These are phyloP conservation scores for Empis livida DNA, from an alignment of 2,888 invertebrate genomes.

Conservation along the genomic window DNA sequence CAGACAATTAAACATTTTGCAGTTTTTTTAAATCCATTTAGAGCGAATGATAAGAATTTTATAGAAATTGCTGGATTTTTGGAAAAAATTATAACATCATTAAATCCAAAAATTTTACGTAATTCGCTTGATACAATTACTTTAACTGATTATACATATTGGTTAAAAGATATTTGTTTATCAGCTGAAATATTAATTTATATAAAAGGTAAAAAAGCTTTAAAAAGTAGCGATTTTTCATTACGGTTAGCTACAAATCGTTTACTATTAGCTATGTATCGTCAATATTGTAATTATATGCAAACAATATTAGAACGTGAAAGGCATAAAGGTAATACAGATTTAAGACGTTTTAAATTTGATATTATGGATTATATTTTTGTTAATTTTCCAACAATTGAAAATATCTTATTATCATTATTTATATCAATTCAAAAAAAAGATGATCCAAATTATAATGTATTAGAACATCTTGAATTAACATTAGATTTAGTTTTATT, in stretches of 20 bases:
- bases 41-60: slow-evolving; percentile 14
- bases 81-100: slow-evolving; percentile 20
- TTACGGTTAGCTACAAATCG: slow-evolving; percentile 29
- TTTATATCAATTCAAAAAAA: slow-evolving; percentile 19
- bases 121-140: slow-evolving; percentile 26
- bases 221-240: slow-evolving; percentile 16
- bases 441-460: slow-evolving; percentile 14
- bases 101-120: slow-evolving; percentile 22
- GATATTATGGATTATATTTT: slow-evolving; percentile 33
- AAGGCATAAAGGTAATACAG: slow-evolving; percentile 23
- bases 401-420: slow-evolving; percentile 26
- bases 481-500: slow-evolving; percentile 29
- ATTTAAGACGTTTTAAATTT: slow-evolving; percentile 30
- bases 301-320: slow-evolving; percentile 23
- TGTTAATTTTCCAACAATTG: slow-evolving; percentile 29
- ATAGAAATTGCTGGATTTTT: slow-evolving; percentile 19
- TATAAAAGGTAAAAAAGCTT: slow-evolving; percentile 16
- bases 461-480: slow-evolving; percentile 29
- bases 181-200: slow-evolving; percentile 25
- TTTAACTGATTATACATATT: slow-evolving; percentile 25
- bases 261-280: slow-evolving; percentile 35
- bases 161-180: slow-evolving; percentile 30
- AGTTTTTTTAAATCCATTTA: slow-evolving; percentile 44
- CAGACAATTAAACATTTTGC: slow-evolving; percentile 46
- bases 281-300: slow-evolving; percentile 33